phyloP scores from a whole-genome alignment of 2,113 vertebrate genomes.

The Opisthocomus hoazin region DNA sequence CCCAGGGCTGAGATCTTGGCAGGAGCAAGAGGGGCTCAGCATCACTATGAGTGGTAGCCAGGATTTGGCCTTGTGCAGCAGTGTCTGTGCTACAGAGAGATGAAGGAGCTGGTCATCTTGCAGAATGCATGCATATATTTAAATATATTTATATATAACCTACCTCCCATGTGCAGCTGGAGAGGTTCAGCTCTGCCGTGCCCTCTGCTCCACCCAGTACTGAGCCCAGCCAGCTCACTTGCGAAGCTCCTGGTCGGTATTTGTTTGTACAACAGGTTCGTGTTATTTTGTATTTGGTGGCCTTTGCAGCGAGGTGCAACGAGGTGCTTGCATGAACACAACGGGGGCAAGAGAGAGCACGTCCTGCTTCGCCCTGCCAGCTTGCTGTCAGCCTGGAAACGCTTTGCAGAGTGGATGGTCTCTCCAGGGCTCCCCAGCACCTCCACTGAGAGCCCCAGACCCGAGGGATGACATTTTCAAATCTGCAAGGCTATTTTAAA shows the following conservation, averaged over 20 bases:
- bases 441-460: not conserved
- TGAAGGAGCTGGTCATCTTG: not conserved
- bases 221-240: not conserved
- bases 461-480: not conserved
- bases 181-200: not conserved
- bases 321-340: not conserved
- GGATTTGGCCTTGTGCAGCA: not conserved
- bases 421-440: not conserved
- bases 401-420: not conserved
- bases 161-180: not conserved
- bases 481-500: not conserved
- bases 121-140: not conserved
- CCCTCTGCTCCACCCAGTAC: not conserved
- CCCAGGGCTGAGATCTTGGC: not conserved
- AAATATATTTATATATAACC: not conserved
- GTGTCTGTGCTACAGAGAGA: not conserved
- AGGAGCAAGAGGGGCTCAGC: not conserved
- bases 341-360: not conserved
- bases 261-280: not conserved
- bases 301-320: not conserved
- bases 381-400: not conserved
- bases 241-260: rapidly evolving
- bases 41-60: not conserved
- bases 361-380: not conserved
- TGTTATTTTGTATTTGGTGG: not conserved